Evolutionary conservation across 2,888 invertebrate genomes (phyloP).

Genomic region (Toxonevra muliebris): DNA sequence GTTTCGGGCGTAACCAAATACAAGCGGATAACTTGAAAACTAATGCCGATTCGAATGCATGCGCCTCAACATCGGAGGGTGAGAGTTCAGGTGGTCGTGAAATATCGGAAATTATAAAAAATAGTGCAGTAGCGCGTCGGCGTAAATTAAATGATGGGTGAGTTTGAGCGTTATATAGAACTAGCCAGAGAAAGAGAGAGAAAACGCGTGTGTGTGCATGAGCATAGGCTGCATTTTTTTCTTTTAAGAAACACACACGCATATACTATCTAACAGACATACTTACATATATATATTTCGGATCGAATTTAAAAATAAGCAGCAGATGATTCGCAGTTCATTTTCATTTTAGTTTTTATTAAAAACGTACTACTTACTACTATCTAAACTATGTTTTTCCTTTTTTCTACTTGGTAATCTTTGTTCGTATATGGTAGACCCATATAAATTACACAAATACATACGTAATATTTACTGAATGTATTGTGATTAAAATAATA

Average conservation of each 20-base stretch:
- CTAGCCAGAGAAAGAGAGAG: neutral
- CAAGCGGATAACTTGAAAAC: neutral
- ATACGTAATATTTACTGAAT: no score
- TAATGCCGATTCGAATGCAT: conserved; percentile 10
- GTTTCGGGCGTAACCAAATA: conserved; percentile 51
- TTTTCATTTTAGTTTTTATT: no score
- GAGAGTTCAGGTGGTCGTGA: conserved; percentile 67
- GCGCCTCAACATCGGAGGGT: conserved; percentile 64
- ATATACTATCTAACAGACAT: neutral
- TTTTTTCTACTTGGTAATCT: no score
- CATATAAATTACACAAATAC: no score
- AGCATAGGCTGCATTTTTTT: neutral
- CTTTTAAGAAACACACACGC: neutral
- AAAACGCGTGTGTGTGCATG: neutral
- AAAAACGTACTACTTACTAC: no score
- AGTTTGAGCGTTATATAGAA: conserved; percentile 52
- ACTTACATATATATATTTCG: neutral
- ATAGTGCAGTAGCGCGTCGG: conserved; percentile 65
- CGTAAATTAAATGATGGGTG: conserved; percentile 67
- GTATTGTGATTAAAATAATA: no score
- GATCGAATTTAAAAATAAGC: no score
- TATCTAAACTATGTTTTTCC: no score
- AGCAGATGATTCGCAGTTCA: no score
- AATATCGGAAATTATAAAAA: conserved; percentile 66
- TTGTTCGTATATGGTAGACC: no score